A percentile compares a stretch with the other conserved stretches of the same genome.
phyloP scores from a whole-genome alignment of 2,113 vertebrate species.

The Nycticryphes semicollaris region DNA sequence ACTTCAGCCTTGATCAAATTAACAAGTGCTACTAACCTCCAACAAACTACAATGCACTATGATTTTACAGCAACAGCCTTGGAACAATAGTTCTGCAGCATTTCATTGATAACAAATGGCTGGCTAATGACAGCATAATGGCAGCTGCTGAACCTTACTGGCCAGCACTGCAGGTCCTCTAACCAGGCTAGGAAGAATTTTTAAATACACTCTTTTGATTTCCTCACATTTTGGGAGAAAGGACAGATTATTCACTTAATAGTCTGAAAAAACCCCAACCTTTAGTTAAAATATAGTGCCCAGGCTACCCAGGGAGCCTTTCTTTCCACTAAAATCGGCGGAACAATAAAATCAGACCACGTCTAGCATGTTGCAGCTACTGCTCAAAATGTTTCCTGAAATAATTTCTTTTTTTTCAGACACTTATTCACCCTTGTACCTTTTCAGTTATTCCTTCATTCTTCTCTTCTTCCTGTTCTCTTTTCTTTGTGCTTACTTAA shows the following conservation, averaged over 20 bases:
- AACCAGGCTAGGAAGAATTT: not conserved
- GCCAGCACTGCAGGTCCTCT: not conserved
- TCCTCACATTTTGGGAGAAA: not conserved
- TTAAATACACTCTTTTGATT: not conserved
- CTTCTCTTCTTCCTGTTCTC: not conserved
- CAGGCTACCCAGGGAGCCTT: not conserved
- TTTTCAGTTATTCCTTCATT: not conserved
- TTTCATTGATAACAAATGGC: constrained; percentile 75
- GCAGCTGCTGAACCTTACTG: constrained; percentile 49
- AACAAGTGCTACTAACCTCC: constrained; percentile 88
- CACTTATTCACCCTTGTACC: not conserved
- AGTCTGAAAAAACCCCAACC: not conserved
- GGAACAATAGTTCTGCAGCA: constrained; percentile 76
- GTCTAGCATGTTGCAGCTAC: not conserved
- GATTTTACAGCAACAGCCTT: constrained; percentile 85
- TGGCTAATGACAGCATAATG: constrained; percentile 53
- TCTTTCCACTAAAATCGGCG: not conserved
- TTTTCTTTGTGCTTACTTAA: not conserved
- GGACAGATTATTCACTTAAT: not conserved
- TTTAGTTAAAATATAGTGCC: not conserved
- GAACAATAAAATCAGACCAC: not conserved
- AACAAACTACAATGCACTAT: constrained; percentile 80
- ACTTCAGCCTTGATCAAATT: constrained; percentile 94
- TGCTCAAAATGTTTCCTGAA: not conserved
- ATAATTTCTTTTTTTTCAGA: not conserved